Evolutionary conservation across 1,140 invertebrate species (phyloP), one percentile per base, ranked within the genome.

Genomic region (Sycobia sp.): DNA sequence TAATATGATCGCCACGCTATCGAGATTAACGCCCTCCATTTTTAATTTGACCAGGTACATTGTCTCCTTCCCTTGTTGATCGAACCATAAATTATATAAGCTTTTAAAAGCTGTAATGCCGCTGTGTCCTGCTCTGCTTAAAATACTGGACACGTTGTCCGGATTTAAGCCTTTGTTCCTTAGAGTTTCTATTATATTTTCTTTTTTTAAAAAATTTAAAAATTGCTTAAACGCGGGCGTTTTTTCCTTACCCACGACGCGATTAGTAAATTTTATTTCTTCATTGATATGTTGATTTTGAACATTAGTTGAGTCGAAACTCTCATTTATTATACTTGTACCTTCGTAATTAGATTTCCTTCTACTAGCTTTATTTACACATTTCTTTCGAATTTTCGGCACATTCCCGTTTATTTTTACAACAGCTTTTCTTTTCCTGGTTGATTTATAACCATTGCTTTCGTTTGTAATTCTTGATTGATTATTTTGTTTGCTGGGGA

Each of bases 51-150:
- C 51, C 18, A 69, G 36, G 34, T 67, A 64, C 64, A 64, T 46
- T 36, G 65, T 67, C 63, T 65, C 67, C 54, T 69, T 65, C 53
- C 67, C 71, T 55, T 70, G 46, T 11, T 36, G 51, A 46, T 68
- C 65, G 62, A 72, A 67, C 67, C 67, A 70, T 4, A 70, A 38
- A 47, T 71, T 51, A 66, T 66, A 50, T n/a, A 65, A 63, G 16
- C 16, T 41, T 41, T 62, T n/a, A 36, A 58, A 49, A 34, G 25
- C 25, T 38, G 2, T 2, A 14, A 23, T 13, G 23, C 1, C 16
- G 13, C 64, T 69, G 38, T 29, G 58, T 50, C 60, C 67, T 67
- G 70, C 59, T 57, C 65, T 64, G 16, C 20, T 11, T 32, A 61
- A 32, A 8, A 51, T 43, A n/a, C 38, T 22, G 0, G 47, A 51